phyloP scores from a whole-genome alignment of 2,888 invertebrate genomes.

The Eucera pruinosa region DNA sequence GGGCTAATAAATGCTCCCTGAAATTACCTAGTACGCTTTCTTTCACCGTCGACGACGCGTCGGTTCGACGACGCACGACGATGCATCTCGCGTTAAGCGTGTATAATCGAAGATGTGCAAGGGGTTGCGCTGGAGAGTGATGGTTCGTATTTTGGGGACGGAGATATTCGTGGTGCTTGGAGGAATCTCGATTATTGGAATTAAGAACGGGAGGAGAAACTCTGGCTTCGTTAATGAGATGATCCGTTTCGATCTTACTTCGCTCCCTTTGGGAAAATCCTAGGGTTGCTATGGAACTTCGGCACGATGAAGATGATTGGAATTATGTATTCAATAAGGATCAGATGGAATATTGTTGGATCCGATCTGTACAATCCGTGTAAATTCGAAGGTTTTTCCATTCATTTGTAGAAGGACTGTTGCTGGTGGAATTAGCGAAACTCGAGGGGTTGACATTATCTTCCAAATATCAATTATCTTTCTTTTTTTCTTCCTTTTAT shows the following conservation, averaged over 20 bases:
- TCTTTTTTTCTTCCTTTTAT: too few species aligned
- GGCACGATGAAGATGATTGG: too few species aligned
- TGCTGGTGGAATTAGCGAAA: too few species aligned
- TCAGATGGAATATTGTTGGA: too few species aligned
- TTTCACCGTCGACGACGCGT: background rate
- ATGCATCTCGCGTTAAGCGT: background rate
- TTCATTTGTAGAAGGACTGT: too few species aligned
- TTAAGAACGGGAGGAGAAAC: slow-evolving; percentile 1
- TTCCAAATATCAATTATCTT: too few species aligned
- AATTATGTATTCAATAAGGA: too few species aligned
- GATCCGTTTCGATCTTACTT: slow-evolving; percentile 4
- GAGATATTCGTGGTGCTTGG: background rate
- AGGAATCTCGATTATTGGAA: slow-evolving; percentile 30
- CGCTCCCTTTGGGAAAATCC: too few species aligned
- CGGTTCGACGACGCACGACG: background rate
- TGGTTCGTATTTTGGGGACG: background rate
- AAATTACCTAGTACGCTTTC: background rate
- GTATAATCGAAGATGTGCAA: background rate
- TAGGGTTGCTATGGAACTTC: too few species aligned
- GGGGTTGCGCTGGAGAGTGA: background rate
- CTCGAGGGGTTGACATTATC: too few species aligned
- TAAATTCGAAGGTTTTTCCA: too few species aligned
- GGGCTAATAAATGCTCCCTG: slow-evolving; percentile 1
- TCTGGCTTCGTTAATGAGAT: slow-evolving; percentile 22
- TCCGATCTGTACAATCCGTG: too few species aligned